Evolutionary conservation across 2,797 vertebrate genomes (phyloP), one percentile per base, ranked within the genome.

Genomic region (Pseudochirops cupreus): DNA sequence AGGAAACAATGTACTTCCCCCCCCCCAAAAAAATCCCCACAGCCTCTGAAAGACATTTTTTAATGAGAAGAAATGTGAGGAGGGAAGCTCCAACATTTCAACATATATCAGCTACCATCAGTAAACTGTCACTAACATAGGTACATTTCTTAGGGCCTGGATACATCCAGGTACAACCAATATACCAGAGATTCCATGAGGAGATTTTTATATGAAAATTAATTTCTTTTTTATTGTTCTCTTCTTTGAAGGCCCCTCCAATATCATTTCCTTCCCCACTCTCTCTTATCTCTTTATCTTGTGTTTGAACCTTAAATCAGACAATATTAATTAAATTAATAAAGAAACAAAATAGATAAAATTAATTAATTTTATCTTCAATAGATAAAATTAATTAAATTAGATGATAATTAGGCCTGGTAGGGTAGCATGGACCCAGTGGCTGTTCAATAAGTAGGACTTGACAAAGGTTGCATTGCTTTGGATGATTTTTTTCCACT

Each of bases 221-320:
- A 52, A 46, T 62, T 53, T 92, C 56, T 58, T 90, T n/a, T 89
- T 56, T 93, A 94, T 67, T 82, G 58, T 91, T 91, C 39, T 56
- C 28, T 31, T 14, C 82, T 95, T 7, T 4, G 3, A 91, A 56
- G 16, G 28, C 90, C 87, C 96, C 56, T 90, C 93, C 94, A 89
- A 53, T 94, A 14, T 57, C 56, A 33, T 52, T 93, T 29, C 92
- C 24, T 93, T 62, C 39, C 29, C 50, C 67, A 93, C 0, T 11
- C 6, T 58, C n/a, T 11, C 62, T 95, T 95, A 29, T 56, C 93
- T 87, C 53, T n/a, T 92, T 93, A 46, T 59, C 57, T 95, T 87
- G 91, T 46, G 56, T 31, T 90, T 96, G 58, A 94, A 93, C 54
- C 94, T 93, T 92, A 96, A 82, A 26, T 82, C 46, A 46, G n/a